Base-by-base conservation (phyloP, 2,888 invertebrate genomes). In the Dryococelus australis region DNA sequence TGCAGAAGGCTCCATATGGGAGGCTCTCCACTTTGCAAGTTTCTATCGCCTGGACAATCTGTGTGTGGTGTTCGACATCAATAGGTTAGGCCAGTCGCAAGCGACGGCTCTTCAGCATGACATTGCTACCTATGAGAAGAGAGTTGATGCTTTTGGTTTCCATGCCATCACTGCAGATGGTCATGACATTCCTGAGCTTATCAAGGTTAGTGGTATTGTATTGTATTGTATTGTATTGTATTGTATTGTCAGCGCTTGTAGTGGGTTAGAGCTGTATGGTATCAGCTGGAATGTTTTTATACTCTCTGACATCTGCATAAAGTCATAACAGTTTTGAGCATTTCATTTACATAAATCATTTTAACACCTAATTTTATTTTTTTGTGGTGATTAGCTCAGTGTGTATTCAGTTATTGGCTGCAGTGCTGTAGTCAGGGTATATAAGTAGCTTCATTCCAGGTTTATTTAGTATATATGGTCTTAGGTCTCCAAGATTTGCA, bases 1-100 rank as follows among this genome's bases (percentile, higher is more conserved):
- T 87, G 99, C 99, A 0, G 99, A 99, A 94, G 99, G 99, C 88
- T 98, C 98, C 85, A 95, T 99, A 89, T 99, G 99, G 99, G 99
- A 99, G 93, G 98, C 99, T 0, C 94, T 99, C 89, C 96, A 98
- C 91, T 99, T 99, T 93, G 97, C 98, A 85, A 96, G 97, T 88
- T 95, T 97, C 92, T 99, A 99, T 94, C 97, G 98, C 89, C 94
- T 99, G 86, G 99, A 99, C 93, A 99, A 99, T 93, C 94, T 99
- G 78, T 98, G 98, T 88, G 98, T 98, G 43, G 97, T 99, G 91
- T 97, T 99, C 91, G 99, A 99, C 92, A 95, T 99, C 81, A 99
- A 99, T 93, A 95, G 99, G 84, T 94, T 99, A 84, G 99, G 99
- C 6, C 99, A 99, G 93, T 99, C 99, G 51, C 98, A 99, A 91